Conservation (phyloP, 2,113 vertebrate genomes). For the Corythaeola cristata region DNA sequence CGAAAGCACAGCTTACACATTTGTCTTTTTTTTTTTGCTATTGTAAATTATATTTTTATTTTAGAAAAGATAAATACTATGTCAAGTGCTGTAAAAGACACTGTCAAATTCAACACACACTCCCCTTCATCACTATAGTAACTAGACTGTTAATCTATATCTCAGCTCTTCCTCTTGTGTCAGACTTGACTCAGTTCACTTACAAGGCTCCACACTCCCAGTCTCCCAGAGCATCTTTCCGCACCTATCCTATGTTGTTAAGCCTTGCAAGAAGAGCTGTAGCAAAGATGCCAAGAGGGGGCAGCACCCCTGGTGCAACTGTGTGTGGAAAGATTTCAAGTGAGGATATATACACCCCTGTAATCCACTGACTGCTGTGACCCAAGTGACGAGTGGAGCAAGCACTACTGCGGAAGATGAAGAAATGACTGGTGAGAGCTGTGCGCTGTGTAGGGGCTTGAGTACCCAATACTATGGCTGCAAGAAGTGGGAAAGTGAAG, state of each 20-base stretch:
- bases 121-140: neutral
- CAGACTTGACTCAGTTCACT: neutral
- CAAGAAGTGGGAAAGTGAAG: neutral
- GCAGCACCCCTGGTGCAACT: neutral
- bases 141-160: neutral
- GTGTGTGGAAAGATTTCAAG: neutral
- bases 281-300: neutral
- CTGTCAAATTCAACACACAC: neutral
- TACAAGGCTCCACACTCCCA: neutral
- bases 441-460: neutral
- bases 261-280: neutral
- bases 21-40: neutral
- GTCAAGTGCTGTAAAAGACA: neutral
- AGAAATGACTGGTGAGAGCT: neutral
- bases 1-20: neutral
- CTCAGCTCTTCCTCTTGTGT: neutral
- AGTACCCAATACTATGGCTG: neutral
- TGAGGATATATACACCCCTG: rapidly evolving
- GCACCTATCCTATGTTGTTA: neutral
- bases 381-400: neutral
- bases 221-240: neutral
- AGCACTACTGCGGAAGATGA: neutral
- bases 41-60: neutral
- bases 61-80: neutral
- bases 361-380: neutral